Percentiles rank a stretch among this genome's conserved stretches.
Evolutionary conservation across 2,797 vertebrate genomes (phyloP).

Genomic region (Saxicola maurus): DNA sequence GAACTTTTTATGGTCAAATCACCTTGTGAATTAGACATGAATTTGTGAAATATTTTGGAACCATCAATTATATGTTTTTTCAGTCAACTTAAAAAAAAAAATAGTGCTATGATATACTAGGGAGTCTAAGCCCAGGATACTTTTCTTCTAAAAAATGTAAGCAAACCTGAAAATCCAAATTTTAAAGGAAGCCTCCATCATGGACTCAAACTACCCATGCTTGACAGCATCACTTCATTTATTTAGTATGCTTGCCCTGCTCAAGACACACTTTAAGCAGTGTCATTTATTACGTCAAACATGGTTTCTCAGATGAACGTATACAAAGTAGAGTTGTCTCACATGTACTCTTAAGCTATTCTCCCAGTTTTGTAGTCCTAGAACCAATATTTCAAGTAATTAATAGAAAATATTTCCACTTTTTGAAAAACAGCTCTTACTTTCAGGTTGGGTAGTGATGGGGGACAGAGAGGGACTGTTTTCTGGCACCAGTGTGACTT

Average conservation of each 20-base stretch:
- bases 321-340: not conserved
- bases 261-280: not conserved
- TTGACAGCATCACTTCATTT: not conserved
- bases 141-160: not conserved
- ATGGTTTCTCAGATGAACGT: not conserved
- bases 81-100: not conserved
- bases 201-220: not conserved
- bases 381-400: not conserved
- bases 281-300: not conserved
- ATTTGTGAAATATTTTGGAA: not conserved
- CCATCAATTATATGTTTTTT: not conserved
- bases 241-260: not conserved
- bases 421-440: not conserved
- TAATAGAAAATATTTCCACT: not conserved
- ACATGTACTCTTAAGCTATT: not conserved
- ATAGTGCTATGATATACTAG: not conserved
- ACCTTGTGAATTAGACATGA: not conserved
- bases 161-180: not conserved
- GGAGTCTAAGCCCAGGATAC: not conserved
- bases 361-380: not conserved
- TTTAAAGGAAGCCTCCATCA: not conserved
- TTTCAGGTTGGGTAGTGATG: fast-evolving
- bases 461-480: not conserved
- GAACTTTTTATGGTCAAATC: not conserved
- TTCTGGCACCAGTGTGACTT: not conserved